Conservation (phyloP, 2,797 vertebrate genomes). For the Myripristis murdjan region DNA sequence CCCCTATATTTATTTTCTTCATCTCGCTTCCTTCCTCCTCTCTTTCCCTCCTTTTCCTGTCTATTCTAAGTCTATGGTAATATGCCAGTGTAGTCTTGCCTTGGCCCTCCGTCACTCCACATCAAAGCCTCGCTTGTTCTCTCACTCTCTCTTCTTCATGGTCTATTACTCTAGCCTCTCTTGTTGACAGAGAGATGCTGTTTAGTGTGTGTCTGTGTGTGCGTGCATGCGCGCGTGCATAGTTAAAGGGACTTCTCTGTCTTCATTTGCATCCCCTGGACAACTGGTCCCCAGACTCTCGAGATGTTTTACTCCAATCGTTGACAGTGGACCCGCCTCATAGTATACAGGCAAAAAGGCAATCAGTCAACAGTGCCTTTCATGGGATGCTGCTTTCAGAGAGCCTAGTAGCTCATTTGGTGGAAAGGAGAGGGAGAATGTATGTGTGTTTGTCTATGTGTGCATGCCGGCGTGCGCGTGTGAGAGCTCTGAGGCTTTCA, state of each 20-base stretch:
- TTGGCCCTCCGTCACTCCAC: constrained; percentile 65
- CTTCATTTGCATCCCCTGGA: constrained; percentile 72
- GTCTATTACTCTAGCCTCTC: constrained; percentile 62
- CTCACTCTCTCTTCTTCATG: constrained; percentile 60
- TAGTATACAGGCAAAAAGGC: constrained; percentile 34
- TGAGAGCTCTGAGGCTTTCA: constrained; percentile 40
- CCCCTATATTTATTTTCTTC: constrained; percentile 49
- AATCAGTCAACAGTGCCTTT: constrained; percentile 50
- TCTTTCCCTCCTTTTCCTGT: constrained; percentile 37
- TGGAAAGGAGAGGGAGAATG: neutral
- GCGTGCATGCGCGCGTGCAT: constrained; percentile 11
- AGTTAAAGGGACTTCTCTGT: constrained; percentile 60
- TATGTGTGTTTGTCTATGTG: neutral
- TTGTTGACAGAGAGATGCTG: constrained; percentile 69
- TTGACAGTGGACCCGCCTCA: constrained; percentile 26
- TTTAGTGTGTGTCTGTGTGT: constrained; percentile 38
- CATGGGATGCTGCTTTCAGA: constrained; percentile 11
- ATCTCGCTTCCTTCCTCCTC: constrained; percentile 24
- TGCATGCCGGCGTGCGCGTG: neutral
- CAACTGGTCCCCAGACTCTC: constrained; percentile 36
- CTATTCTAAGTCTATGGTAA: constrained; percentile 46
- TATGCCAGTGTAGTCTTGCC: constrained; percentile 42
- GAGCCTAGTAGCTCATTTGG: constrained; percentile 36
- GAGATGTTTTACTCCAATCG: constrained; percentile 54
- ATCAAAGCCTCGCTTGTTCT: constrained; percentile 77